Evolutionary conservation across 2,888 invertebrate species (phyloP).

Genomic region (Tineola bisselliella): DNA sequence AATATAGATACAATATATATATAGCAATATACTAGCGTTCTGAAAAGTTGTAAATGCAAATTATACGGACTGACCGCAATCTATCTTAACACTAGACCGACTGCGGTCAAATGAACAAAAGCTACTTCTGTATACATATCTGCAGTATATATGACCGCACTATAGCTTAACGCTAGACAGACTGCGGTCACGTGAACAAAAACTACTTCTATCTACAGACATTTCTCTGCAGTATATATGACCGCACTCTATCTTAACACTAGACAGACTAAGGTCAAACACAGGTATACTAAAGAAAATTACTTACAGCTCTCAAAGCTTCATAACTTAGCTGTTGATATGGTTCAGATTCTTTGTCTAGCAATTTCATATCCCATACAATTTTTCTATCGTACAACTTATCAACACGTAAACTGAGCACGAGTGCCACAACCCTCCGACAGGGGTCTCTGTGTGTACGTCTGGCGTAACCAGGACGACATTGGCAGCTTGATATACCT

Average conservation of each 20-base stretch:
- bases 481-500: conserved; percentile 89
- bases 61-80: background rate
- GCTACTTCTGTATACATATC: no score
- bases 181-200: background rate
- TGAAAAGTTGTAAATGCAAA: no score
- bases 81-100: background rate
- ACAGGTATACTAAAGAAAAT: no score
- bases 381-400: conserved; percentile 81
- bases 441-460: conserved; percentile 80
- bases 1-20: no score
- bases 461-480: conserved; percentile 80
- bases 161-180: background rate
- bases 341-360: conserved; percentile 80
- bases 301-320: conserved; percentile 84
- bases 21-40: no score
- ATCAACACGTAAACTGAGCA: conserved; percentile 84
- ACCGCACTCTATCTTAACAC: no score
- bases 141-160: background rate
- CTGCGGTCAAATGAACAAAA: background rate
- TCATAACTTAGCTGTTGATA: conserved; percentile 87
- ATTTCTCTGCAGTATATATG: no score
- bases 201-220: no score
- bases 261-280: no score
- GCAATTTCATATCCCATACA: conserved; percentile 79
- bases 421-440: conserved; percentile 78